These are phyloP conservation scores for Athalia circularis DNA, from an alignment of 2,888 invertebrate genomes.

Conservation along the genomic window DNA sequence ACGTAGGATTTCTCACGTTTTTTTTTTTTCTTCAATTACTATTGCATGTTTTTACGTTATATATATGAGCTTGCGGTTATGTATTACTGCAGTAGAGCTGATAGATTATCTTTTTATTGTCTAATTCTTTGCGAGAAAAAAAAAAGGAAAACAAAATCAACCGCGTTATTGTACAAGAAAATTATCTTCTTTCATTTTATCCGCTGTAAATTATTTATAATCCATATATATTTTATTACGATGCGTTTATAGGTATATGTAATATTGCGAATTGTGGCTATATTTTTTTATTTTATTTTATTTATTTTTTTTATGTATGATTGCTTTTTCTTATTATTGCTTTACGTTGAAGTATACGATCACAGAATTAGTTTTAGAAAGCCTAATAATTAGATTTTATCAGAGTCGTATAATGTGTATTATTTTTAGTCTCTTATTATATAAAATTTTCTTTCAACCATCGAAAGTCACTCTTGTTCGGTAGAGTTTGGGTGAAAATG, in stretches of 20 bases:
- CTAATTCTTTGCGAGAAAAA: slow-evolving; percentile 6
- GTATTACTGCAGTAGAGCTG: background rate
- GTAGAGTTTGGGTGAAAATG: too few species aligned
- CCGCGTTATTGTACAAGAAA: background rate
- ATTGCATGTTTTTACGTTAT: too few species aligned
- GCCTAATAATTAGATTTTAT: too few species aligned
- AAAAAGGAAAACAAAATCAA: background rate
- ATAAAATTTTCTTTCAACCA: too few species aligned
- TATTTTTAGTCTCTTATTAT: too few species aligned
- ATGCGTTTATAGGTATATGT: background rate
- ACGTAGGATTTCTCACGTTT: too few species aligned
- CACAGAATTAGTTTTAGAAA: slow-evolving; percentile 47
- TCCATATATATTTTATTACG: background rate
- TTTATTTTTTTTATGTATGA: slow-evolving; percentile 19
- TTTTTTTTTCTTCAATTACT: too few species aligned
- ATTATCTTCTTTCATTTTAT: too few species aligned
- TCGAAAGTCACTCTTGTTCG: too few species aligned
- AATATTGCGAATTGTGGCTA: background rate
- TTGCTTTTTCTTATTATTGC: slow-evolving; percentile 51
- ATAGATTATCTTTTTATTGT: slow-evolving; percentile 1
- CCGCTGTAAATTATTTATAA: background rate
- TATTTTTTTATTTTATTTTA: background rate
- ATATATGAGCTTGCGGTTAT: too few species aligned
- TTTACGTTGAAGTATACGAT: slow-evolving; percentile 45
- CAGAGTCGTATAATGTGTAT: too few species aligned